Conservation (phyloP, 2,113 vertebrate genomes). For the Aviceda subcristata region DNA sequence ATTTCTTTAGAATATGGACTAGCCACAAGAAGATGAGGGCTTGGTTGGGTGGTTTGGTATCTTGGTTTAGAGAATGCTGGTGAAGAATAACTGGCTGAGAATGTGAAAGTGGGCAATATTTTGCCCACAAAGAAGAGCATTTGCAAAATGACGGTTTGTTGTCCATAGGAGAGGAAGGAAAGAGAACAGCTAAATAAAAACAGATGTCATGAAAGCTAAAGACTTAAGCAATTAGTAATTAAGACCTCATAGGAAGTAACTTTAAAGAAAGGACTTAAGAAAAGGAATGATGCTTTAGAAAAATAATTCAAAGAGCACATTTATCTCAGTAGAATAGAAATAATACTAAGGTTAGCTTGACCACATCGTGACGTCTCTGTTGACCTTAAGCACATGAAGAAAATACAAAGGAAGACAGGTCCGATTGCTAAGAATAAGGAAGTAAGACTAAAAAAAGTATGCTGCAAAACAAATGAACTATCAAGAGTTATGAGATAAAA, state of each 20-base stretch:
- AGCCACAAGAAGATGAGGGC: not conserved
- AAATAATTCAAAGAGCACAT: not conserved
- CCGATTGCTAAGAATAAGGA: not conserved
- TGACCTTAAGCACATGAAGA: not conserved
- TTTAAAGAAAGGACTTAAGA: not conserved
- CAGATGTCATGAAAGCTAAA: not conserved
- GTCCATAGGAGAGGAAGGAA: not conserved
- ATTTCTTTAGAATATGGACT: not conserved
- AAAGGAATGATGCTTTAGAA: not conserved
- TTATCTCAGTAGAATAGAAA: not conserved
- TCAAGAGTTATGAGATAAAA: not conserved
- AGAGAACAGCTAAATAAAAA: not conserved
- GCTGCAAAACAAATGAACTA: not conserved
- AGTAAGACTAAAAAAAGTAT: not conserved
- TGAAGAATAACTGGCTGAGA: not conserved
- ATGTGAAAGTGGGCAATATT: not conserved
- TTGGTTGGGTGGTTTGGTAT: not conserved
- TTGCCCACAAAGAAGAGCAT: not conserved
- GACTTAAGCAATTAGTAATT: not conserved
- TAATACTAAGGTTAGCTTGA: not conserved
- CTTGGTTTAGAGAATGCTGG: not conserved
- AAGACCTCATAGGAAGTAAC: not conserved
- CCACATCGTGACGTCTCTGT: not conserved
- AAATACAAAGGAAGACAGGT: not conserved
- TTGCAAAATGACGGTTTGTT: not conserved